Evolutionary conservation across 2,797 vertebrate species (phyloP).

Genomic region (Smutsia gigantea): DNA sequence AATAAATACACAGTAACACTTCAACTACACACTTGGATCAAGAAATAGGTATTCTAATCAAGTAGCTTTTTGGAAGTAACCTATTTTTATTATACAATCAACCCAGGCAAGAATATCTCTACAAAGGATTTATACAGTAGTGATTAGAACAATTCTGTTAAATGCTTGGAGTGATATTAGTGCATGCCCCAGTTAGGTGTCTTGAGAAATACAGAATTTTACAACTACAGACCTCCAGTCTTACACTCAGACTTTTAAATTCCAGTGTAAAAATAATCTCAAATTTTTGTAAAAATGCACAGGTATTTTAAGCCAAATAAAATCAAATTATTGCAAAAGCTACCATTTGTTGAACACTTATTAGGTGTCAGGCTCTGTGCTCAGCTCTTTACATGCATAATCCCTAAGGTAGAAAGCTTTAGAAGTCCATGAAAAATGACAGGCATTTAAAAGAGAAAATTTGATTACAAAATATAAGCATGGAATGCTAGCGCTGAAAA

Average conservation of each 20-base stretch:
- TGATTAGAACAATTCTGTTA: constrained; percentile 36
- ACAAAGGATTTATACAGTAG: constrained; percentile 23
- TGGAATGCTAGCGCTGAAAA: not conserved
- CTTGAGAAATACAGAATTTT: constrained; percentile 33
- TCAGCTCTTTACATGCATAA: not conserved
- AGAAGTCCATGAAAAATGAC: constrained; percentile 32
- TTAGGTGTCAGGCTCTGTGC: not conserved
- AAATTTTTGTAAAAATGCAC: constrained; percentile 40
- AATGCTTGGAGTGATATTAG: not conserved
- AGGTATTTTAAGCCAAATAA: constrained; percentile 36
- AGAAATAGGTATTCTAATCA: not conserved
- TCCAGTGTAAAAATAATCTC: not conserved
- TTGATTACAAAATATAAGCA: constrained; percentile 34
- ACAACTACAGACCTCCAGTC: not conserved
- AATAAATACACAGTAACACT: not conserved
- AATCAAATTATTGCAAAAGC: not conserved
- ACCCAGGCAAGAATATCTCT: not conserved
- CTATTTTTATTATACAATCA: constrained; percentile 8
- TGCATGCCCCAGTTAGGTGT: not conserved
- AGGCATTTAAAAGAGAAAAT: constrained; percentile 29
- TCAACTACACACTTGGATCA: not conserved
- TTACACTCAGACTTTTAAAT: constrained; percentile 33
- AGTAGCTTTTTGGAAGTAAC: not conserved
- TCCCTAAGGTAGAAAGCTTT: not conserved
- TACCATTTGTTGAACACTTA: not conserved